phyloP scores from a whole-genome alignment of 53 echinoderm and acorn worm species.

The Crossaster papposus region DNA sequence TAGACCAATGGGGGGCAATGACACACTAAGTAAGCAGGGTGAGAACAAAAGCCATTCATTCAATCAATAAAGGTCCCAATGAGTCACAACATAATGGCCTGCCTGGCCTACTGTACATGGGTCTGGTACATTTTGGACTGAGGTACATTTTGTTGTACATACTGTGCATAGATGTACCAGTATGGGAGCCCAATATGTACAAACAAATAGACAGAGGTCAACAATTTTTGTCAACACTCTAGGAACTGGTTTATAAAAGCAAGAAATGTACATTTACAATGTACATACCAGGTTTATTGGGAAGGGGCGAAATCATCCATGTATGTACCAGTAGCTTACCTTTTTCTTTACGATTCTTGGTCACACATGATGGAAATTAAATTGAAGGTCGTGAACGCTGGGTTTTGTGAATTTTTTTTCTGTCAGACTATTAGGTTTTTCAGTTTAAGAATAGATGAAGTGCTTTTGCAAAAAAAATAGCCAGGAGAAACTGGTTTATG shows the following conservation, averaged over 20 bases:
- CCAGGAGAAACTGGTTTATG: too few relatives aligned
- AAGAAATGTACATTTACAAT: neutral
- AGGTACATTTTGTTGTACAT: too few relatives aligned
- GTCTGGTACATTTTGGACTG: neutral
- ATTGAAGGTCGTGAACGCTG: too few relatives aligned
- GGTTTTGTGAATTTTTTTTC: too few relatives aligned
- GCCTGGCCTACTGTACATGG: neutral
- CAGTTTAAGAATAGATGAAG: too few relatives aligned
- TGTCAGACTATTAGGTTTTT: too few relatives aligned
- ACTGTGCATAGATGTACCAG: too few relatives aligned
- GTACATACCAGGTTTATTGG: neutral
- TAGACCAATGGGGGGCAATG: slow-evolving; percentile 37
- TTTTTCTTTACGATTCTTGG: too few relatives aligned
- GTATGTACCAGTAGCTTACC: too few relatives aligned
- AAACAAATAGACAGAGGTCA: neutral
- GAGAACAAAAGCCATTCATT: slow-evolving; percentile 49
- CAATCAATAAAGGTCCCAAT: slow-evolving; percentile 1
- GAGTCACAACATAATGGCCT: slow-evolving; percentile 7
- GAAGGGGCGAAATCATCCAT: too few relatives aligned
- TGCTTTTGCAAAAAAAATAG: too few relatives aligned
- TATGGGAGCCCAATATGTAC: neutral
- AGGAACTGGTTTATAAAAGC: neutral
- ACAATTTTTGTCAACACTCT: neutral
- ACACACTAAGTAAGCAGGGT: slow-evolving; percentile 47
- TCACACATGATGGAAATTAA: too few relatives aligned